Percentiles rank a stretch among this genome's conserved stretches.
These are phyloP conservation scores for Aegotheles bennettii DNA, from an alignment of 2,113 vertebrate species.

Conservation along the genomic window DNA sequence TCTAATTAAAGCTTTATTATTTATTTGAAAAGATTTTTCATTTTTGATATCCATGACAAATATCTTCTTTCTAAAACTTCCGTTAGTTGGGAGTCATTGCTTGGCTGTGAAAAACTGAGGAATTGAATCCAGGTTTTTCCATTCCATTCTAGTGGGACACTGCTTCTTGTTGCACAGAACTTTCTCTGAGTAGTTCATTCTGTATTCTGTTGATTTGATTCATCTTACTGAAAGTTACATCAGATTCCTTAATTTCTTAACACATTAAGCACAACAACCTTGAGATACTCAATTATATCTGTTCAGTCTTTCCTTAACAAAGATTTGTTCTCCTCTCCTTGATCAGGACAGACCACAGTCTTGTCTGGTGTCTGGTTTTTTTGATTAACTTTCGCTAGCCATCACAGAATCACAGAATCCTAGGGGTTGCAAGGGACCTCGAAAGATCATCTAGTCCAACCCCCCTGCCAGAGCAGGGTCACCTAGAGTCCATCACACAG, in stretches of 20 bases:
- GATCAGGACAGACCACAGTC: constrained; percentile 21
- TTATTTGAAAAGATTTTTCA: not conserved
- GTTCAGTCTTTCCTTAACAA: not conserved
- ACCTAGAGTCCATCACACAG: too few species aligned
- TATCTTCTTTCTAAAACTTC: not conserved
- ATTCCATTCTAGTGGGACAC: accelerated
- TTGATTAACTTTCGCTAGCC: not conserved
- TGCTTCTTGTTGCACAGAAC: not conserved
- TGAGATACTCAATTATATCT: constrained; percentile 11
- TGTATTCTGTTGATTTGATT: not conserved
- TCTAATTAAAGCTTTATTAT: not conserved
- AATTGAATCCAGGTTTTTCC: not conserved
- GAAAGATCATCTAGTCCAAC: too few species aligned
- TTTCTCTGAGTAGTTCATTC: not conserved
- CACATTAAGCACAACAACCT: not conserved
- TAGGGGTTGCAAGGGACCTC: too few species aligned
- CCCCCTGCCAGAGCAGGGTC: too few species aligned
- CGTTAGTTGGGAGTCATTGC: not conserved
- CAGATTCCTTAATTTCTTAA: not conserved
- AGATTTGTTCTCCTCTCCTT: not conserved
- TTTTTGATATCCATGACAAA: not conserved
- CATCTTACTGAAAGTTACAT: not conserved
- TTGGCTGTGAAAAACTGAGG: not conserved
- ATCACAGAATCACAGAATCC: too few species aligned
- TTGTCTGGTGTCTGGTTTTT: not conserved